phyloP scores from a whole-genome alignment of 2,113 vertebrate species.

The Megatriorchis doriae region DNA sequence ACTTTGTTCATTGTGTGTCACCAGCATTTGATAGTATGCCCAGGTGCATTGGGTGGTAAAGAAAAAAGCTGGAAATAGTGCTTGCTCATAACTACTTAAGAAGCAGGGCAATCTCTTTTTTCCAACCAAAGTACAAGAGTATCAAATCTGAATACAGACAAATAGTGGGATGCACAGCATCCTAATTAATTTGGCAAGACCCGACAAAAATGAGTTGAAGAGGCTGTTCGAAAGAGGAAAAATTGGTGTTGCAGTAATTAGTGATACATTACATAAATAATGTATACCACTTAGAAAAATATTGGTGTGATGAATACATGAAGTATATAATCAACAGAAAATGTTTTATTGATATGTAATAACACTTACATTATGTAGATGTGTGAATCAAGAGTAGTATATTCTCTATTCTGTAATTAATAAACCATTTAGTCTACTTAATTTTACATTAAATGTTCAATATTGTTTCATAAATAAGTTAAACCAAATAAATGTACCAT shows the following conservation, averaged over 20 bases:
- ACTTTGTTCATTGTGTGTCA: background rate
- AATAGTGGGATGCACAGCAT: background rate
- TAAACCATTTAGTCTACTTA: slow-evolving; percentile 8
- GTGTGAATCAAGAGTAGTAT: background rate
- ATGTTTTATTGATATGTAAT: slow-evolving; percentile 42
- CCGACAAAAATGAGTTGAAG: background rate
- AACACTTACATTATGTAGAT: slow-evolving; percentile 30
- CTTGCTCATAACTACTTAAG: background rate
- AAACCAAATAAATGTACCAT: background rate
- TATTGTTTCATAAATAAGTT: slow-evolving; percentile 16
- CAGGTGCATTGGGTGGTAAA: accelerated
- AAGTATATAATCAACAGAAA: slow-evolving; percentile 41
- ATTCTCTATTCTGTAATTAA: slow-evolving; percentile 35
- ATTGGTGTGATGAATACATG: slow-evolving; percentile 39
- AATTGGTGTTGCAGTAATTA: slow-evolving; percentile 18
- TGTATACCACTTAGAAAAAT: slow-evolving; percentile 40
- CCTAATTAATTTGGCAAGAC: slow-evolving; percentile 32
- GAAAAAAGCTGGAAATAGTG: background rate
- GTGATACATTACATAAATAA: slow-evolving; percentile 47
- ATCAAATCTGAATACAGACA: background rate
- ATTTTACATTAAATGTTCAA: slow-evolving; percentile 29
- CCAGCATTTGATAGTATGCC: background rate
- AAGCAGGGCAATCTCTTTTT: background rate
- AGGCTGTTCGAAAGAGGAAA: background rate
- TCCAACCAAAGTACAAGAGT: background rate